These are phyloP conservation scores for Cantharis rufa DNA, from an alignment of 2,888 invertebrate species.

Conservation along the genomic window DNA sequence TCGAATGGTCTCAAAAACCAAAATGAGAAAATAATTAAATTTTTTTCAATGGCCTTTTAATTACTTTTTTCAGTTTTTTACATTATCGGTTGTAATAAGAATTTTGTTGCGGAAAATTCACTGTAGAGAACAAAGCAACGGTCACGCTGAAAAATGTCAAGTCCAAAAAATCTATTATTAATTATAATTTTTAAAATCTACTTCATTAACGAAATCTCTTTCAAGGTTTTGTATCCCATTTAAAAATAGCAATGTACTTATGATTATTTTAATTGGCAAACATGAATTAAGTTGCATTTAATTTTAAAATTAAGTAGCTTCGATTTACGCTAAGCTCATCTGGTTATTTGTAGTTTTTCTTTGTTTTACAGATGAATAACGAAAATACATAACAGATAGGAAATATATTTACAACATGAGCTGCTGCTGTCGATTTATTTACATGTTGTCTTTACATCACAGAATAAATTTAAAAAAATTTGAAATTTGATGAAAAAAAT, in stretches of 20 bases:
- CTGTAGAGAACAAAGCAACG: no score
- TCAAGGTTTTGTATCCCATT: no score
- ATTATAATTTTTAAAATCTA: background rate
- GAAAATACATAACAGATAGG: background rate
- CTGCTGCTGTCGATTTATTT: background rate
- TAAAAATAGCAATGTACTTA: no score
- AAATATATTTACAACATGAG: background rate
- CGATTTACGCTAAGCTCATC: background rate
- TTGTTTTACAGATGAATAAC: background rate
- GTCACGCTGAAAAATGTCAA: no score
- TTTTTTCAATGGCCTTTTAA: no score
- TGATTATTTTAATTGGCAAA: background rate
- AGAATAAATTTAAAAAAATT: background rate
- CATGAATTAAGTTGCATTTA: background rate
- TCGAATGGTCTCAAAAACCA: no score
- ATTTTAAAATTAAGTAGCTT: background rate
- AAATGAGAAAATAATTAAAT: no score
- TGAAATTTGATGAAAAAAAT: background rate
- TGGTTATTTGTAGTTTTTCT: background rate
- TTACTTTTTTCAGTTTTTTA: no score
- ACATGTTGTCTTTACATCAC: background rate
- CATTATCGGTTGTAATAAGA: no score
- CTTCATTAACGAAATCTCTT: no score
- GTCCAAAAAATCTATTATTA: no score
- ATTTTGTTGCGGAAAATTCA: no score